These are phyloP conservation scores for Podilymbus podiceps DNA, from an alignment of 2,113 vertebrate species.

Conservation along the genomic window DNA sequence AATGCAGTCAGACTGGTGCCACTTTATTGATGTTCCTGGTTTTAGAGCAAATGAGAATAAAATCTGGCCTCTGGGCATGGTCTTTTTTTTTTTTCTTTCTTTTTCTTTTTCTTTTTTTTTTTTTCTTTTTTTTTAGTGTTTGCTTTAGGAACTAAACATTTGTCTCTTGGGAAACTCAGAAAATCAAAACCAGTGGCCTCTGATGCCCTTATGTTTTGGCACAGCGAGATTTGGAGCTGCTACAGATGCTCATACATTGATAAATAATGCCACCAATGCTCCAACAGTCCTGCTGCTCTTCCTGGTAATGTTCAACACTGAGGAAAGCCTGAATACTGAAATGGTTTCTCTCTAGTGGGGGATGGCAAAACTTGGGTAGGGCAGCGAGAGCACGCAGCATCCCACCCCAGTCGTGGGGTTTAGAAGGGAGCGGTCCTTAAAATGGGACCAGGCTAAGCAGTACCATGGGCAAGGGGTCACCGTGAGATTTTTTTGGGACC, in stretches of 20 bases:
- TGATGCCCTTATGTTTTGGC: not conserved
- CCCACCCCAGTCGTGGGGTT: fast-evolving
- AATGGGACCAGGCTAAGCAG: not conserved
- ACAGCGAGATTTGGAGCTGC: not conserved
- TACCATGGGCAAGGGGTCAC: not conserved
- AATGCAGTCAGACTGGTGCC: not conserved
- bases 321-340: not conserved
- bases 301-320: fast-evolving
- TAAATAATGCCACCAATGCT: not conserved
- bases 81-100: not conserved
- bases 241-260: not conserved
- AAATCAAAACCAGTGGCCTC: not conserved
- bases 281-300: not conserved
- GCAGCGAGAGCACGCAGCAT: not conserved
- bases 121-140: not conserved
- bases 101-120: not conserved
- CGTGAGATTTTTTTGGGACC: not conserved
- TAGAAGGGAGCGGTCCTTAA: not conserved
- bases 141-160: not conserved
- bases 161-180: not conserved
- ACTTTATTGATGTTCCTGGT: not conserved
- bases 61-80: not conserved
- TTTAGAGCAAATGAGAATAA: constrained; percentile 27
- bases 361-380: not conserved
- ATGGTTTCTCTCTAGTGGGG: not conserved